phyloP scores from a whole-genome alignment of 2,113 vertebrate species.

The Apeltes quadracus region DNA sequence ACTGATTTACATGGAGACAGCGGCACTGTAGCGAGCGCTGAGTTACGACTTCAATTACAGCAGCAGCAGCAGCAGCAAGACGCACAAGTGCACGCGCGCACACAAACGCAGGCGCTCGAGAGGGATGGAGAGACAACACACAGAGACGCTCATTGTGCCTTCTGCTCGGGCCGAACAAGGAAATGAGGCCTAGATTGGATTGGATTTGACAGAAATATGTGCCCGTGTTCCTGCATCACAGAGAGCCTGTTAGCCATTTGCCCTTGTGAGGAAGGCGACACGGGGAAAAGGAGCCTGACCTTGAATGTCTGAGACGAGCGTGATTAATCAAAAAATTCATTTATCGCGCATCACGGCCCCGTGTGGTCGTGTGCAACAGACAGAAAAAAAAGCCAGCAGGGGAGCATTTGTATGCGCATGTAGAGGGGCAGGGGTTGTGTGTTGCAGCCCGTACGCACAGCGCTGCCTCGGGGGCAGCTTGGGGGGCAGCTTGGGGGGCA shows the following conservation, averaged over 20 bases:
- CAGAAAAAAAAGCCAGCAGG: slow-evolving; percentile 5
- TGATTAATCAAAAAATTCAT: slow-evolving; percentile 77
- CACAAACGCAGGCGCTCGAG: slow-evolving; percentile 38
- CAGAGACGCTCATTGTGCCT: slow-evolving; percentile 58
- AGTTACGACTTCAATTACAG: slow-evolving; percentile 78
- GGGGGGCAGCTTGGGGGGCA: slow-evolving; percentile 48
- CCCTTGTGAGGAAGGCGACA: slow-evolving; percentile 24
- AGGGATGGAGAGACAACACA: slow-evolving; percentile 58
- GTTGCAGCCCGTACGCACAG: slow-evolving; percentile 1
- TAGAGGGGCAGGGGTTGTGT: slow-evolving; percentile 9
- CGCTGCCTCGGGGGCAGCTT: slow-evolving; percentile 48
- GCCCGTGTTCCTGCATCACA: slow-evolving; percentile 13
- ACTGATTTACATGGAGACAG: slow-evolving; percentile 71
- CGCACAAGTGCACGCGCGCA: slow-evolving; percentile 2
- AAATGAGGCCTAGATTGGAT: slow-evolving; percentile 63
- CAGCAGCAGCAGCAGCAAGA: slow-evolving; percentile 58
- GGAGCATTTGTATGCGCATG: slow-evolving; percentile 27
- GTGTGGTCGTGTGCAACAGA: slow-evolving; percentile 1
- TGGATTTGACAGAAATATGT: slow-evolving; percentile 61
- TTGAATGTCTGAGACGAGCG: slow-evolving; percentile 66
- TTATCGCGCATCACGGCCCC: slow-evolving; percentile 62
- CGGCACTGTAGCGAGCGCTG: slow-evolving; percentile 60
- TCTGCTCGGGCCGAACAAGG: slow-evolving; percentile 53
- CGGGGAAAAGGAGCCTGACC: slow-evolving; percentile 62
- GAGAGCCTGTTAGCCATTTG: slow-evolving; percentile 11